Conservation (phyloP, 2,797 vertebrate species). For the Labeo calbasu region DNA sequence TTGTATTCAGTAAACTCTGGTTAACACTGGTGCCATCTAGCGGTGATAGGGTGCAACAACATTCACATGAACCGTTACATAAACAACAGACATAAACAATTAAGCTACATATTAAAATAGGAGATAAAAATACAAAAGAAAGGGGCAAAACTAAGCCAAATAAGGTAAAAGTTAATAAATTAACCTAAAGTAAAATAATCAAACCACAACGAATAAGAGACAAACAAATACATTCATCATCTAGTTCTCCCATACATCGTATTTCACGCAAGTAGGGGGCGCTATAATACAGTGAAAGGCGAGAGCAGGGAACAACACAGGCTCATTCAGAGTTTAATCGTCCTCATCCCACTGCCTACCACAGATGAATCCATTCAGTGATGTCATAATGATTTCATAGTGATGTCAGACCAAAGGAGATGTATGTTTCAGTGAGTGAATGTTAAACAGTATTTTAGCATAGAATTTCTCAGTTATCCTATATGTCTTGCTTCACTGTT, state of each 20-base stretch:
- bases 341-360: not conserved
- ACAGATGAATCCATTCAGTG: not conserved
- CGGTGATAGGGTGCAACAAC: not conserved
- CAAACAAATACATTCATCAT: not conserved
- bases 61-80: not conserved
- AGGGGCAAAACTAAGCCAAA: not conserved
- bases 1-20: not conserved
- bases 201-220: not conserved
- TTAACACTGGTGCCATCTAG: not conserved
- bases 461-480: not conserved
- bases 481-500: not conserved
- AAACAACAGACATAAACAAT: not conserved
- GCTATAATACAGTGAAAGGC: not conserved
- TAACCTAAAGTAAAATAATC: not conserved
- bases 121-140: not conserved
- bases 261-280: not conserved
- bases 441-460: not conserved
- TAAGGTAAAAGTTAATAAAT: not conserved
- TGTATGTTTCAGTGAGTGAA: not conserved
- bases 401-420: not conserved
- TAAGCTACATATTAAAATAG: not conserved
- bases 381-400: slow-evolving; percentile 1
- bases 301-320: not conserved
- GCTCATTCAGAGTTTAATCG: not conserved
- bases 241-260: not conserved